Evolutionary conservation across 1,140 invertebrate genomes (phyloP).

Genomic region (Melitaea cinxia): DNA sequence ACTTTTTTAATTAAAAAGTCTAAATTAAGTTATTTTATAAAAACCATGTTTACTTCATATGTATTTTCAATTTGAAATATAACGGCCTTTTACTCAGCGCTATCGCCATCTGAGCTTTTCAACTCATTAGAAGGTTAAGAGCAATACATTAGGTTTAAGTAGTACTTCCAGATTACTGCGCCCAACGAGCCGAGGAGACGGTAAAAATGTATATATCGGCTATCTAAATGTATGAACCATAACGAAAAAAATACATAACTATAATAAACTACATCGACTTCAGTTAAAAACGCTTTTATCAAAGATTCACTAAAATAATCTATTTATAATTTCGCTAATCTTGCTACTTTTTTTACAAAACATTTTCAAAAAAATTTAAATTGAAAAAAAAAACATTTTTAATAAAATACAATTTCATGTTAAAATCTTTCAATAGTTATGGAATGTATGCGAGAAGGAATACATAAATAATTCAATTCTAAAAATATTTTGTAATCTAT

Average conservation of each 20-base stretch:
- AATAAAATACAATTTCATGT: too few relatives aligned
- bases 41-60: background rate
- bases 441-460: too few relatives aligned
- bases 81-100: constrained; percentile 3
- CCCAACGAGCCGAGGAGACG: constrained; percentile 7
- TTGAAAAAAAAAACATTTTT: too few relatives aligned
- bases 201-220: constrained; percentile 4
- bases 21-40: background rate
- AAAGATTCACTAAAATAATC: too few relatives aligned
- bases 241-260: background rate
- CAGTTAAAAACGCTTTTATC: too few relatives aligned
- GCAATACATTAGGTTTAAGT: constrained; percentile 11
- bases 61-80: background rate
- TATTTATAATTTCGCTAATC: too few relatives aligned
- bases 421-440: too few relatives aligned
- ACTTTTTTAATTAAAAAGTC: background rate
- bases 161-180: constrained; percentile 8
- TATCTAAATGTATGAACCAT: background rate
- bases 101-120: constrained; percentile 11
- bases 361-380: too few relatives aligned
- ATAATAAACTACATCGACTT: too few relatives aligned
- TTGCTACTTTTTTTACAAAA: too few relatives aligned
- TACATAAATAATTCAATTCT: too few relatives aligned
- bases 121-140: constrained; percentile 14
- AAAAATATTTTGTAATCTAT: too few relatives aligned